A percentile compares a stretch with the other conserved stretches of the same genome.
Evolutionary conservation across 2,888 invertebrate genomes (phyloP).

Genomic region (Acleris literana): DNA sequence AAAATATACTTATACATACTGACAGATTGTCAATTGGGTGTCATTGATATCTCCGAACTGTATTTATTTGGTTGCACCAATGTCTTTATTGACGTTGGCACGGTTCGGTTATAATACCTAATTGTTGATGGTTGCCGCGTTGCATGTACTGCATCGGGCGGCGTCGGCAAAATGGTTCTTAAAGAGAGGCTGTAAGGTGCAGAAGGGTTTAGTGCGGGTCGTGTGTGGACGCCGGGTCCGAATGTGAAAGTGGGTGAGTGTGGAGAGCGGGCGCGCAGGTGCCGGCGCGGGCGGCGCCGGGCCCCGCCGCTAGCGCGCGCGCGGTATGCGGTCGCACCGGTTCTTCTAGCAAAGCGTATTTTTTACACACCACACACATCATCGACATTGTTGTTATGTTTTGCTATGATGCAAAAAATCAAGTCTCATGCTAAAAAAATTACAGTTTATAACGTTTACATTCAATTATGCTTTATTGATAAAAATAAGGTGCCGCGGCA

Average conservation of each 20-base stretch:
- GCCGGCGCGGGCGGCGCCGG: slow-evolving; percentile 60
- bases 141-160: slow-evolving; percentile 15
- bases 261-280: slow-evolving; percentile 39
- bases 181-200: slow-evolving; percentile 26
- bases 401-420: slow-evolving; percentile 76
- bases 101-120: slow-evolving; percentile 30
- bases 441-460: slow-evolving; percentile 20
- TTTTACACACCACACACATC: slow-evolving; percentile 79
- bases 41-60: slow-evolving; percentile 19
- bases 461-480: slow-evolving; percentile 12
- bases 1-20: neutral
- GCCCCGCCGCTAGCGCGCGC: slow-evolving; percentile 78
- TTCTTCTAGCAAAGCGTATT: slow-evolving; percentile 80
- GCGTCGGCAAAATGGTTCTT: slow-evolving; percentile 26
- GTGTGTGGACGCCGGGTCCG: slow-evolving; percentile 44
- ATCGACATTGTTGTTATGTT: slow-evolving; percentile 80
- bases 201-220: slow-evolving; percentile 29
- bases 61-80: slow-evolving; percentile 26
- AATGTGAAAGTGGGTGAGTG: slow-evolving; percentile 68
- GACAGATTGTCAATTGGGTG: slow-evolving; percentile 5
- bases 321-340: slow-evolving; percentile 82
- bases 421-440: slow-evolving; percentile 49
- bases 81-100: slow-evolving; percentile 33
- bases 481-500: neutral
- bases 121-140: slow-evolving; percentile 33